Base-by-base conservation (phyloP, 2,113 vertebrate genomes). In the Gallinago jamesoni region DNA sequence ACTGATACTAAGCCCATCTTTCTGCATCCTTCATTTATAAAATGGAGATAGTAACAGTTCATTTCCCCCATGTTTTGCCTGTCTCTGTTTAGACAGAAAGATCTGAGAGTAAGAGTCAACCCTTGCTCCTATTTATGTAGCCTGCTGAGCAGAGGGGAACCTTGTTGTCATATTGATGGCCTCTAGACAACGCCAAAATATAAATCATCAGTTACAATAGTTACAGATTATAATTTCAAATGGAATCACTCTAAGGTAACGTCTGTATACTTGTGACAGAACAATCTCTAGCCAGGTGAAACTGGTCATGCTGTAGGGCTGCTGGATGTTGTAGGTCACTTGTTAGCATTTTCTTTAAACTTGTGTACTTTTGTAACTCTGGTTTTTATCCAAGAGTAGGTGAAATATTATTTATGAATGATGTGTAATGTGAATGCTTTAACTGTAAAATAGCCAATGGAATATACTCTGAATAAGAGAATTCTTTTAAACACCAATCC, bases 361-460 rank as follows among this genome's bases (percentile, higher is more conserved):
- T 56, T 76, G 7, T 55, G 7, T 66, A 7, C 31, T 94, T 81
- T 18, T 75, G 25, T 52, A 79, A 56, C 30, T 94, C 24, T 76
- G 12, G 60, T 66, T 66, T n/a, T 82, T 41, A 50, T 69, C 8
- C 31, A 33, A 85, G 50, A 55, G 21, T 64, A 28, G 25, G 18
- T 95, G 56, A 76, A 95, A 80, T 91, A 70, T 79, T 83, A 21
- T 69, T 94, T 89, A 52, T 69, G 39, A 89, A 89, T 68, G 5
- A 52, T 73, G 17, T 35, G 3, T 3, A 3, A 9, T 55, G 27
- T 35, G 28, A 90, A 62, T 88, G 14, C 15, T 94, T 80, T 75
- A 21, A 55, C 45, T 91, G 8, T 81, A 82, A 62, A 91, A 77
- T 14, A 76, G 24, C 21, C 33, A 67, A 13, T 83, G 63, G 69